phyloP scores from a whole-genome alignment of 2,113 vertebrate species.

The Acrocephalus arundinaceus region DNA sequence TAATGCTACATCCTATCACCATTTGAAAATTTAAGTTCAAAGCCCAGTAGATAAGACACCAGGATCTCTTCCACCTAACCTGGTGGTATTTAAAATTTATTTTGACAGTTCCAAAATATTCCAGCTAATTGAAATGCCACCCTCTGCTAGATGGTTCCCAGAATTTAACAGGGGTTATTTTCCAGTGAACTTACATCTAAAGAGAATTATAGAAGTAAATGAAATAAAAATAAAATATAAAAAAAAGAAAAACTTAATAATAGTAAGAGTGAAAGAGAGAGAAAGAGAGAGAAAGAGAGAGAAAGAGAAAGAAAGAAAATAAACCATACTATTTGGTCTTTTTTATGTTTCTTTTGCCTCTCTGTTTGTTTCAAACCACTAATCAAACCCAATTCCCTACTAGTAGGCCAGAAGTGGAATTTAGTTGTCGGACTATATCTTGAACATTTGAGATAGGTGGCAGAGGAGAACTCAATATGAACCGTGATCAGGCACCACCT shows the following conservation, averaged over 20 bases:
- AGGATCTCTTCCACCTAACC: background rate
- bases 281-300: no score
- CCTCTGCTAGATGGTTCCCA: background rate
- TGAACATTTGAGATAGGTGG: background rate
- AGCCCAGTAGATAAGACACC: background rate
- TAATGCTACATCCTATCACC: background rate
- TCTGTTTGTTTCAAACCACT: background rate
- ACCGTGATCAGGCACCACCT: rapidly evolving
- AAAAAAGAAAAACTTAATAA: background rate
- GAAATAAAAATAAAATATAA: background rate
- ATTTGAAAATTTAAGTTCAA: background rate
- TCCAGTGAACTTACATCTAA: background rate
- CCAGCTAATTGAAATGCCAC: background rate
- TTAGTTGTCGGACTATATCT: background rate
- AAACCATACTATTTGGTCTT: background rate
- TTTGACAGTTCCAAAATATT: background rate
- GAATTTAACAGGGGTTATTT: background rate
- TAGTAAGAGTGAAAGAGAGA: background rate
- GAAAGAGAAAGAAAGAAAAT: no score
- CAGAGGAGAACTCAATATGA: background rate
- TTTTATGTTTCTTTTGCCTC: background rate
- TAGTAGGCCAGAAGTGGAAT: background rate
- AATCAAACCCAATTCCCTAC: background rate
- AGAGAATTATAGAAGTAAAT: background rate
- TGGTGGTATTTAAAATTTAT: background rate